Conservation (phyloP, 2,888 invertebrate genomes). For the Blastobasis lacticolella region DNA sequence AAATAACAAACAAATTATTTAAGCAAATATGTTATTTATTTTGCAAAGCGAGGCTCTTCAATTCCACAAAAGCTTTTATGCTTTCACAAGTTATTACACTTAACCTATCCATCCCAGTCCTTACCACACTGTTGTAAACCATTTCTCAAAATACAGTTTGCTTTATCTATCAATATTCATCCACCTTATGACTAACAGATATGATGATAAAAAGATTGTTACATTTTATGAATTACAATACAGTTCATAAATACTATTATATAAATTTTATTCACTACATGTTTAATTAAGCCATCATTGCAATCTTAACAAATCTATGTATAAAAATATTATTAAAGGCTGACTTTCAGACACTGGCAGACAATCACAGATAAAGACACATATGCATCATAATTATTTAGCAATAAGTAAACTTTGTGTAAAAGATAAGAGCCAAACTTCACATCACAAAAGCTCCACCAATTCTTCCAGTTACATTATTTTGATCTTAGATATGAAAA, state of each 20-base stretch:
- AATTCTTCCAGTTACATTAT: too few species aligned
- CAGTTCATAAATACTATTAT: too few species aligned
- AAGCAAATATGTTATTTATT: conserved; percentile 45
- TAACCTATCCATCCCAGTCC: conserved; percentile 16
- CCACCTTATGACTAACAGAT: conserved; percentile 1
- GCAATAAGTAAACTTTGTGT: background rate
- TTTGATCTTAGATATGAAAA: too few species aligned
- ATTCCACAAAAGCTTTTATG: conserved; percentile 43
- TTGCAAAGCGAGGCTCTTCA: conserved; percentile 30
- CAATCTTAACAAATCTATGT: too few species aligned
- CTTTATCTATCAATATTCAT: conserved; percentile 6
- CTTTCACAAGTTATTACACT: conserved; percentile 16
- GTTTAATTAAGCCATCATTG: background rate
- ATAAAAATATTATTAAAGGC: too few species aligned
- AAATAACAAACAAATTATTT: conserved; percentile 19
- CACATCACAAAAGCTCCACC: background rate
- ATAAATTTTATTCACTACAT: background rate
- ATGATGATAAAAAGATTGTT: background rate
- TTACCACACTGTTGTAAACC: conserved; percentile 33
- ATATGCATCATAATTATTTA: background rate
- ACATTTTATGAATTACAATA: too few species aligned
- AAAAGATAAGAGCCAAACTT: background rate
- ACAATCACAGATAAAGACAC: conserved; percentile 10
- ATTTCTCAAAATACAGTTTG: conserved; percentile 47
- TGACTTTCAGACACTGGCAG: conserved; percentile 6